Percentiles rank a stretch among this genome's conserved stretches.
Evolutionary conservation across 1,140 invertebrate species (phyloP).

Genomic region (Leptonema lineaticorne): DNA sequence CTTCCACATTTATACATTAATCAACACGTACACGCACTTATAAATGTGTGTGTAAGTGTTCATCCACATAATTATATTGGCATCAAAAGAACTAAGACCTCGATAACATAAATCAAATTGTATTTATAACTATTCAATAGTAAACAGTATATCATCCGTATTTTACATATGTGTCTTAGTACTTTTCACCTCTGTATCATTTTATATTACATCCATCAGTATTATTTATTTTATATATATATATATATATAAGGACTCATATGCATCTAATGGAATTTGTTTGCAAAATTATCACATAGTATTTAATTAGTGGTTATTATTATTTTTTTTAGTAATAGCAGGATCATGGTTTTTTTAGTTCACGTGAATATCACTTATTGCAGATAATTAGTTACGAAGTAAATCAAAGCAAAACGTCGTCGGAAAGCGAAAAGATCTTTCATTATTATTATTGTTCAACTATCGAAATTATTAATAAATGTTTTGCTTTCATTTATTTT

Average conservation of each 20-base stretch:
- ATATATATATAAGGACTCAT: conserved; percentile 13
- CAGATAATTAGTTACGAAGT: conserved; percentile 4
- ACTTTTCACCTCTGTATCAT: conserved; percentile 4
- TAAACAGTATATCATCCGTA: too few species aligned
- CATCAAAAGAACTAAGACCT: too few species aligned
- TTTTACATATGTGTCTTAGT: too few species aligned
- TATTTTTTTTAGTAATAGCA: conserved; percentile 22
- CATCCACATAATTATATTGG: too few species aligned
- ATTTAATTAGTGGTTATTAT: conserved; percentile 20
- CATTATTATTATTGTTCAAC: conserved; percentile 2
- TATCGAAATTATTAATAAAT: too few species aligned
- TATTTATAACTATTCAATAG: too few species aligned
- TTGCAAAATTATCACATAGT: conserved; percentile 23
- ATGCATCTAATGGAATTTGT: conserved; percentile 26
- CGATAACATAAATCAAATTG: too few species aligned
- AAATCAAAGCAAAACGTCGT: background rate
- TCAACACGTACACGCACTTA: too few species aligned
- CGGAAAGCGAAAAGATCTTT: background rate
- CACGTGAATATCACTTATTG: conserved; percentile 18
- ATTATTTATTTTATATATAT: too few species aligned
- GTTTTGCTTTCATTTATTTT: conserved; percentile 13
- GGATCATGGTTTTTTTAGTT: conserved; percentile 15
- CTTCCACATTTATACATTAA: too few species aligned
- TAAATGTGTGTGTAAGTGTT: too few species aligned
- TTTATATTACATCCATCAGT: conserved; percentile 13